phyloP scores from a whole-genome alignment of 1,140 invertebrate genomes.

The Matsumurasca onukii region DNA sequence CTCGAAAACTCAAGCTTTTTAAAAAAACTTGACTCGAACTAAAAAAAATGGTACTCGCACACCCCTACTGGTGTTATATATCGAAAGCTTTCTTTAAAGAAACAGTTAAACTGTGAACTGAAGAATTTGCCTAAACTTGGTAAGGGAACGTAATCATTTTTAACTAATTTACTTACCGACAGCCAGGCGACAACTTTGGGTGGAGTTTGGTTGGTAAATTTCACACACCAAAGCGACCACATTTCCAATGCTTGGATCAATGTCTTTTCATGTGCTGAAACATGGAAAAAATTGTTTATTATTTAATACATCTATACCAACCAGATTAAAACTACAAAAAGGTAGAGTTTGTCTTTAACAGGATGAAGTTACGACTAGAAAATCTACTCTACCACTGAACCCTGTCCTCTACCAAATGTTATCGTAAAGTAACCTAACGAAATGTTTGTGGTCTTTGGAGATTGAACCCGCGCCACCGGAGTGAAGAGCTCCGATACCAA shows the following conservation, averaged over 20 bases:
- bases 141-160: neutral
- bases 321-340: slow-evolving; percentile 50
- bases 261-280: slow-evolving; percentile 86
- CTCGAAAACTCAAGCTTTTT: too few species aligned
- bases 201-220: slow-evolving; percentile 66
- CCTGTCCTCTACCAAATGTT: neutral
- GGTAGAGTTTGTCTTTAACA: neutral
- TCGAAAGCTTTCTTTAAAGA: too few species aligned
- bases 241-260: slow-evolving; percentile 79
- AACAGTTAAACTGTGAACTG: too few species aligned
- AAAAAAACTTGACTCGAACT: too few species aligned
- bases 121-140: neutral
- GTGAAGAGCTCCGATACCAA: neutral
- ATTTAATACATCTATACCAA: slow-evolving; percentile 74
- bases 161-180: slow-evolving; percentile 54
- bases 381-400: slow-evolving; percentile 13
- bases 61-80: too few species aligned
- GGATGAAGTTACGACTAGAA: slow-evolving; percentile 12
- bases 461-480: neutral
- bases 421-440: neutral
- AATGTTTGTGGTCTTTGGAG: neutral
- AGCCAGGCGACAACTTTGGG: slow-evolving; percentile 72
- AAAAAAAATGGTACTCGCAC: too few species aligned
- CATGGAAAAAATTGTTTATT: neutral
- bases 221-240: slow-evolving; percentile 75